Evolutionary conservation across 2,888 invertebrate genomes (phyloP), one percentile per base, ranked within the genome.

Genomic region (Drosophila eohydei): DNA sequence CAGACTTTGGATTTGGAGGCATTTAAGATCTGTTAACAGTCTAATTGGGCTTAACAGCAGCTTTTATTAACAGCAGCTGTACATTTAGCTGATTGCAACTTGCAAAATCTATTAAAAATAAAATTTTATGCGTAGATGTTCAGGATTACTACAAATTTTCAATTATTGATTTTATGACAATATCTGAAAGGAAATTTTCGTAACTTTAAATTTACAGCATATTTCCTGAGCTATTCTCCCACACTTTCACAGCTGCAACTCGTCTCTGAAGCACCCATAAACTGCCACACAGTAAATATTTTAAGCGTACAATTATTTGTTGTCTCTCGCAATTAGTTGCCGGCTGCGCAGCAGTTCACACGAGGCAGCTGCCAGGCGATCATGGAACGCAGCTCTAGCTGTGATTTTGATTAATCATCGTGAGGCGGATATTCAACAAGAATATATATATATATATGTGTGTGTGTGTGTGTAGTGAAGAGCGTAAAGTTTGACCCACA

Each of bases 351-450:
- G 55, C 57, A n/a, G 71, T 82, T 88, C 86, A 68, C 86, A 84
- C 82, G 74, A 55, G 50, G 44, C 68, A 58, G 40, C 52, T 52
- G 64, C 66, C 75, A 69, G 46, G 67, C 67, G 69, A 70, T 59
- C 64, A 30, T 66, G 51, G 64, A 56, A 65, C 51, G 38, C 50
- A 67, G 36, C 46, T 60, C 63, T 72, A 83, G 83, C 86, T 80
- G 86, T 80, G 88, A 86, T 88, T 86, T 86, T 86, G 86, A 86
- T 80, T 88, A 84, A 86, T 89, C 89, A 89, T 89, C 85, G 76
- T 44, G 60, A 71, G 88, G 72, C 85, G 85, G 85, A 89, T 87
- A 87, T 71, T 57, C 77, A 70, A 52, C 50, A 69, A 80, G 71
- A 76, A 81, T 38, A 43, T 21, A n/a, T 40, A 8, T 16, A 26